Evolutionary conservation across 2,113 vertebrate genomes (phyloP).

Genomic region (Pandion haliaetus): DNA sequence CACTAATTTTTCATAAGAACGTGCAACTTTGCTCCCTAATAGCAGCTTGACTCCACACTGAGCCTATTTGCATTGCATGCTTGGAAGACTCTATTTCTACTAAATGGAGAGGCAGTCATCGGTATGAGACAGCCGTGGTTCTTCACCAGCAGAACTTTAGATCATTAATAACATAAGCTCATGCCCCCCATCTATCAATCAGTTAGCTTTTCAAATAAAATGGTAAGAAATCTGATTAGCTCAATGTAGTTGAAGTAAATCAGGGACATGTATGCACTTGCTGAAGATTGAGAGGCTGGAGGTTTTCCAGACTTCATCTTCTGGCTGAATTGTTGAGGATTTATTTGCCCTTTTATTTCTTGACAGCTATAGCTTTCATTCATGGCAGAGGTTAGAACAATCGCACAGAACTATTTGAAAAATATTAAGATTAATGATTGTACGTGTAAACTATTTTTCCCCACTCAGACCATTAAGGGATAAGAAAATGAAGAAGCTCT

Average conservation of each 20-base stretch:
- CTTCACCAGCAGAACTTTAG: accelerated
- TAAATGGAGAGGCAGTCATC: accelerated
- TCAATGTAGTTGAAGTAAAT: not conserved
- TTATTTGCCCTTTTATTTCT: not conserved
- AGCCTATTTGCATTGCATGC: not conserved
- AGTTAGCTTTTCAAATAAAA: not conserved
- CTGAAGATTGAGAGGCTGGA: not conserved
- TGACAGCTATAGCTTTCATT: not conserved
- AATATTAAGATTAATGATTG: conserved; percentile 34
- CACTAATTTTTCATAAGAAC: not conserved
- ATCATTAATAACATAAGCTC: not conserved
- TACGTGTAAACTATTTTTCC: not conserved
- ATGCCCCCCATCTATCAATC: not conserved
- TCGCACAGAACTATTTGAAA: not conserved
- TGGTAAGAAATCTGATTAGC: not conserved
- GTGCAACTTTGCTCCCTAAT: not conserved
- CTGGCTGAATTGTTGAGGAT: not conserved
- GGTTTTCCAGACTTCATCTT: not conserved
- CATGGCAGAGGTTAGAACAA: not conserved
- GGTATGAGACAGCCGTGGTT: accelerated
- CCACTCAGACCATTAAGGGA: not conserved
- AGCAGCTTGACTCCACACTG: not conserved
- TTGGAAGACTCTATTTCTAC: not conserved
- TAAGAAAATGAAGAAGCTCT: not conserved
- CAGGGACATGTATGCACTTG: not conserved